A percentile compares a stretch with the other conserved stretches of the same genome.
Conservation (phyloP, 2,113 vertebrate species). For the Cyprinus carpio region DNA sequence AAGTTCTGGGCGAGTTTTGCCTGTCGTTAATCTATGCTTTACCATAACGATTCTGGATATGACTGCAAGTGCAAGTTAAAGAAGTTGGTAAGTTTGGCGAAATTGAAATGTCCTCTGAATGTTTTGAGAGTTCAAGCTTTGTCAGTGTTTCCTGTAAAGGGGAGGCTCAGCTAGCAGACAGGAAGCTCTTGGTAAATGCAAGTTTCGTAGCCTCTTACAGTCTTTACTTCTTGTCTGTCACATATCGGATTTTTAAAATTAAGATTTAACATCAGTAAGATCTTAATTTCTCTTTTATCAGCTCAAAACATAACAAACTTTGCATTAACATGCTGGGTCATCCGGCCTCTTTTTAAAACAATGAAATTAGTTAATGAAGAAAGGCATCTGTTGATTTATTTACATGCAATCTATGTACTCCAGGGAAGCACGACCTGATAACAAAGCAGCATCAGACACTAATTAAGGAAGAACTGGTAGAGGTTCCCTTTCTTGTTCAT, state of each 20-base stretch:
- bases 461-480: background rate
- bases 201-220: slow-evolving; percentile 60
- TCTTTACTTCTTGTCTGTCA: slow-evolving; percentile 56
- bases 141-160: slow-evolving; percentile 75
- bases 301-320: no score
- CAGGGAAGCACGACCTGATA: background rate
- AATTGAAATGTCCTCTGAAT: slow-evolving; percentile 46
- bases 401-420: slow-evolving; percentile 8
- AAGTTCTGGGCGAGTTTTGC: background rate
- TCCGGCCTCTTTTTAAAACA: background rate
- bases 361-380: background rate
- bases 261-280: slow-evolving; percentile 25
- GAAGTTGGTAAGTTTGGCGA: slow-evolving; percentile 50
- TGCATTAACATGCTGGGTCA: no score
- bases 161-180: slow-evolving; percentile 60
- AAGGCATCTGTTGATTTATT: background rate
- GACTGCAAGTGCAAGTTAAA: slow-evolving; percentile 8
- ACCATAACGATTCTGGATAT: background rate
- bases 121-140: slow-evolving; percentile 58
- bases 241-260: slow-evolving; percentile 47
- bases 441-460: background rate
- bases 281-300: no score
- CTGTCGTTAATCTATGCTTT: background rate
- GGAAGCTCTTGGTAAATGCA: slow-evolving; percentile 70
- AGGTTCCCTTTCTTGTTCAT: background rate